Base-by-base conservation (phyloP, 1,140 invertebrate species). In the Dufourea novaeangliae region DNA sequence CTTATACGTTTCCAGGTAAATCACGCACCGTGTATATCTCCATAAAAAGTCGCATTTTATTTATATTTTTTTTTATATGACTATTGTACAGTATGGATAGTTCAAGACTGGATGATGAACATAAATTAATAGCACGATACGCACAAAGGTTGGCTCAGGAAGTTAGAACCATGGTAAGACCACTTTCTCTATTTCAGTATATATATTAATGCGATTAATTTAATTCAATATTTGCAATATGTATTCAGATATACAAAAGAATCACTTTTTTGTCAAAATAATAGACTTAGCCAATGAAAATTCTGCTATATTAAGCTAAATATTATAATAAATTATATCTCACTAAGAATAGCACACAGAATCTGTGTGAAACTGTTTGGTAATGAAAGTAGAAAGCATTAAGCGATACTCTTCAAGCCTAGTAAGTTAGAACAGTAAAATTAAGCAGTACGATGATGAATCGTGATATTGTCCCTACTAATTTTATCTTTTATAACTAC, bases 91-190 rank as follows among this genome's bases (percentile, higher is more conserved):
- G 94, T 90, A 93, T 93, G 91, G 94, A 94, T 83, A 93, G 92
- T 86, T 93, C 93, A 78, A 91, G 94, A 90, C 87, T 95, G 84
- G 98, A 99, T 92, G 98, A 99, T 92, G 98, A 99, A 92, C 98
- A 99, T 92, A 95, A 97, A 80, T 94, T 99, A 70, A 99, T 99
- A 90, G 98, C 98, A 50, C 93, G 98, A 84, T 99, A 99, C 93
- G 97, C 98, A 25, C 97, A 98, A 12, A 94, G 97, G 87, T 93
- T 99, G 63, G 98, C 98, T 20, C 97, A 98, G 88, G 97, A 99
- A 93, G 96, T 96, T 77, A 94, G 96, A 88, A 96, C 96, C 83
- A 95, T 96, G 93, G 96, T 97, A 93, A 95, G 95, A 76, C 94
- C 64, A 57, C 37, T 46, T 41, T 50, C n/a, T n/a, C 46, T 50